Conservation (phyloP, 2,113 vertebrate species). For the Alosa alosa region DNA sequence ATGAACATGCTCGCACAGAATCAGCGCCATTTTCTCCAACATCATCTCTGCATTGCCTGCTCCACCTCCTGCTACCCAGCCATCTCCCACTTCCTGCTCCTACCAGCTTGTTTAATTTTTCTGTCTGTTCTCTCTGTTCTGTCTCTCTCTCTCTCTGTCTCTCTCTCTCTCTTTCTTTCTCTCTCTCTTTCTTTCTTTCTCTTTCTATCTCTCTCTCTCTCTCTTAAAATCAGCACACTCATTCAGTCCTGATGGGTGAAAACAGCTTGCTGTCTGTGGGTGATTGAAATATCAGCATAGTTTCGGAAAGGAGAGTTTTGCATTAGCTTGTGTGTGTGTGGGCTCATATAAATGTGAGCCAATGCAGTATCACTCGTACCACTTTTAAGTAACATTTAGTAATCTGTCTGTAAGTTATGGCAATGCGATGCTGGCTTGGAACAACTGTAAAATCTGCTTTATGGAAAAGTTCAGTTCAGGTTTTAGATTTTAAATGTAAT, state of each 20-base stretch:
- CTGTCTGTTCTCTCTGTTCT: not conserved
- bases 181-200: not conserved
- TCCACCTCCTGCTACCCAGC: constrained; percentile 31
- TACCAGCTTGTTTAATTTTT: not conserved
- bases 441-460: not conserved
- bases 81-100: not conserved
- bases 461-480: not conserved
- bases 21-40: constrained; percentile 63
- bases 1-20: constrained; percentile 65
- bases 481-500: not conserved
- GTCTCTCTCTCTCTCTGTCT: not conserved
- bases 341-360: not conserved
- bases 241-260: constrained; percentile 26
- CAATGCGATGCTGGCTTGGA: not conserved
- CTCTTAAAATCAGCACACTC: constrained; percentile 27
- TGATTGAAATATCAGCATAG: not conserved
- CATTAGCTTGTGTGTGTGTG: not conserved
- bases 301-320: not conserved
- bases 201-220: constrained; percentile 23
- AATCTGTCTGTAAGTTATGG: not conserved
- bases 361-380: not conserved
- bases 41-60: constrained; percentile 56
- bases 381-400: not conserved
- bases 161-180: constrained; percentile 23
- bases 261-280: constrained; percentile 40